Conservation (phyloP, 2,888 invertebrate genomes). For the Margaritifera margaritifera region DNA sequence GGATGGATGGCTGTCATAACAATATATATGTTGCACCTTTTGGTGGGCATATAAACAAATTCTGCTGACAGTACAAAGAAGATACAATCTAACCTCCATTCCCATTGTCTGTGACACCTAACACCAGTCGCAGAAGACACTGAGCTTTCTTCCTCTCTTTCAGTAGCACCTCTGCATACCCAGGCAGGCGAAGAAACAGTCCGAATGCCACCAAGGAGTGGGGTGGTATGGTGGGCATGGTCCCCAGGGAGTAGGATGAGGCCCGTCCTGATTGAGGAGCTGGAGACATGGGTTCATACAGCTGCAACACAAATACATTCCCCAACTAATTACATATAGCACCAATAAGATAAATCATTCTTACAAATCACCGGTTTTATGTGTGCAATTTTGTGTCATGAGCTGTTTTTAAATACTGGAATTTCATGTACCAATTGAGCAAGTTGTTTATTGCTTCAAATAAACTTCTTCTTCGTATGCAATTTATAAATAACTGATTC, state of each 20-base stretch:
- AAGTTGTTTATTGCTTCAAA: too few relatives aligned
- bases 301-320: conserved; percentile 26
- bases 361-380: too few relatives aligned
- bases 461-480: too few relatives aligned
- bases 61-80: too few relatives aligned
- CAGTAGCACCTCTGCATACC: conserved; percentile 91
- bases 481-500: too few relatives aligned
- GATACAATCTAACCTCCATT: conserved; percentile 81
- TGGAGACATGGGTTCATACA: conserved; percentile 59
- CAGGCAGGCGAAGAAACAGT: conserved; percentile 88
- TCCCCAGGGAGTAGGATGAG: conserved; percentile 34
- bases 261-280: conserved; percentile 42
- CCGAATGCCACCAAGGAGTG: conserved; percentile 94
- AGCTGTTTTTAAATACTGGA: too few relatives aligned
- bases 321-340: neutral
- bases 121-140: conserved; percentile 87
- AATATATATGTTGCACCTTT: too few relatives aligned
- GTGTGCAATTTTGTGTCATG: too few relatives aligned
- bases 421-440: too few relatives aligned
- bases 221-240: conserved; percentile 78
- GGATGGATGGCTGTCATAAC: too few relatives aligned
- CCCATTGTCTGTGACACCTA: conserved; percentile 93
- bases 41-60: too few relatives aligned
- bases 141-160: conserved; percentile 87
- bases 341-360: neutral